Conservation (phyloP, 2,113 vertebrate genomes). For the Morone saxatilis region DNA sequence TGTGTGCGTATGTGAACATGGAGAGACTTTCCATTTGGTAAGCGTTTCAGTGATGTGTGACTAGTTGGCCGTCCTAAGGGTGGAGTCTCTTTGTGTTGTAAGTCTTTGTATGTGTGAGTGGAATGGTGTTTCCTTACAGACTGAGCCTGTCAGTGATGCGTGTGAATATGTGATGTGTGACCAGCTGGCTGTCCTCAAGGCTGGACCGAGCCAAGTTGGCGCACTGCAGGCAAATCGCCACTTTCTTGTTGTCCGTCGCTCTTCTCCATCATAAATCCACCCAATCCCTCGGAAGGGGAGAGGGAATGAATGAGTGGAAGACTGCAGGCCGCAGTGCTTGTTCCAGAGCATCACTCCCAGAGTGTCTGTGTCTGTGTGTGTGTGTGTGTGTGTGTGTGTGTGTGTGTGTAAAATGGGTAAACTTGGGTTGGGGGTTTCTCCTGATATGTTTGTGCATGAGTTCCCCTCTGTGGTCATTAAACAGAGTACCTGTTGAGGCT, state of each 20-base stretch:
- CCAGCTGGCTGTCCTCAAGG: constrained; percentile 51
- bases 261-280: constrained; percentile 76
- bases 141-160: constrained; percentile 28
- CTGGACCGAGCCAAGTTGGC: constrained; percentile 74
- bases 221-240: constrained; percentile 74
- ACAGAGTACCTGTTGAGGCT: constrained; percentile 12
- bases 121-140: constrained; percentile 16
- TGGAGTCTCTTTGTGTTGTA: constrained; percentile 29
- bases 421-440: constrained; percentile 13
- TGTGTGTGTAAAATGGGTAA: constrained; percentile 4
- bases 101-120: constrained; percentile 12
- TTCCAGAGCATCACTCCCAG: constrained; percentile 41
- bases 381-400: background rate
- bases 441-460: background rate
- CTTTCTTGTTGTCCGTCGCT: constrained; percentile 73
- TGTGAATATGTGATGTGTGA: constrained; percentile 51
- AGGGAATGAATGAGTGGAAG: constrained; percentile 29
- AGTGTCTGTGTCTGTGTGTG: background rate
- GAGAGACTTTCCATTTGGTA: constrained; percentile 28
- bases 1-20: constrained; percentile 19
- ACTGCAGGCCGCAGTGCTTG: constrained; percentile 22
- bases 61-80: background rate
- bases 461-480: background rate
- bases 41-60: constrained; percentile 34
- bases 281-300: constrained; percentile 12